Percentiles rank a stretch among this genome's conserved stretches.
Evolutionary conservation across 2,888 invertebrate species (phyloP).

Genomic region (Myathropa florea): DNA sequence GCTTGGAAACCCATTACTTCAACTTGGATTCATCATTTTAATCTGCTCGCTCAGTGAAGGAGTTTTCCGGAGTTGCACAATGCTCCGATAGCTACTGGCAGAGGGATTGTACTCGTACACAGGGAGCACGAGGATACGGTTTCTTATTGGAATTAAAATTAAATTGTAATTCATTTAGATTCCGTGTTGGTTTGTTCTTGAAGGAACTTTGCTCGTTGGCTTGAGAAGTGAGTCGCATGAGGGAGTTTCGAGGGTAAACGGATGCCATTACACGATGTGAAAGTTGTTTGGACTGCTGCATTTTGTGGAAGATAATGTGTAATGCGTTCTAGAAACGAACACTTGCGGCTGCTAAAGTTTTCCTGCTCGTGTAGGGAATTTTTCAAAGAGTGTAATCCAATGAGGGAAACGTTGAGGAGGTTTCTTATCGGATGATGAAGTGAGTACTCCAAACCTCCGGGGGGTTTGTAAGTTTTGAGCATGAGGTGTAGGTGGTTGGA

Average conservation of each 20-base stretch:
- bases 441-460: neutral
- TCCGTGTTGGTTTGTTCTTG: conserved; percentile 11
- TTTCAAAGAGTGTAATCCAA: neutral
- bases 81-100: neutral
- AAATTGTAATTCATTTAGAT: conserved; percentile 51
- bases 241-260: neutral
- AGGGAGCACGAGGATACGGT: neutral
- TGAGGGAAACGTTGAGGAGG: neutral
- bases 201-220: conserved; percentile 9
- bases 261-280: neutral
- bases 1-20: conserved; percentile 55
- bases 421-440: neutral
- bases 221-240: neutral
- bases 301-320: neutral
- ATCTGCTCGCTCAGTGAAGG: conserved; percentile 26
- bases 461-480: neutral
- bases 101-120: neutral
- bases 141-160: conserved; percentile 29
- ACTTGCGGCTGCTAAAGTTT: neutral
- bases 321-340: neutral
- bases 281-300: neutral
- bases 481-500: neutral
- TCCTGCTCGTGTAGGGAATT: neutral
- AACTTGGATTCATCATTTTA: conserved; percentile 47
- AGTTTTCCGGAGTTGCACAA: conserved; percentile 8